Conservation (phyloP, 2,888 invertebrate genomes). For the Nasonia oneida region DNA sequence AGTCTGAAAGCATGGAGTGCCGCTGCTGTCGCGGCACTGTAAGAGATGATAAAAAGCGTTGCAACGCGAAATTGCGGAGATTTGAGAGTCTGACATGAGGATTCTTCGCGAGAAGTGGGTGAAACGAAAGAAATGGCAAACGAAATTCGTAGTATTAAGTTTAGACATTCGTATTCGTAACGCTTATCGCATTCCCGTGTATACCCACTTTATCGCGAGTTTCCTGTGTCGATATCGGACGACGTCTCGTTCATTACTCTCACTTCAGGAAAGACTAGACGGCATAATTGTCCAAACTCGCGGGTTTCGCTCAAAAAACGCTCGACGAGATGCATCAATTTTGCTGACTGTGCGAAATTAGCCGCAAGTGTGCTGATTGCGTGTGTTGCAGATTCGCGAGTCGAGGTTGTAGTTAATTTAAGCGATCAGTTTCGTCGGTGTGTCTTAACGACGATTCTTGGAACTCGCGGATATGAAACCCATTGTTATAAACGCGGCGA, state of each 20-base stretch:
- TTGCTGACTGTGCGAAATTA: background rate
- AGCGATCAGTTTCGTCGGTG: constrained; percentile 27
- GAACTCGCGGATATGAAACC: constrained; percentile 23
- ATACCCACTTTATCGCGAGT: background rate
- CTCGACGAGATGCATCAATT: background rate
- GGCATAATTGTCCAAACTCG: background rate
- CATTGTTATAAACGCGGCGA: constrained; percentile 20
- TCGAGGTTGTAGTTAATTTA: constrained; percentile 39
- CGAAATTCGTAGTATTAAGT: background rate
- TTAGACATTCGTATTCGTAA: background rate
- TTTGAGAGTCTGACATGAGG: background rate
- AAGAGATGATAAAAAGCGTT: background rate
- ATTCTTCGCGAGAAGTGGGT: background rate
- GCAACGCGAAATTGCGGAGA: background rate
- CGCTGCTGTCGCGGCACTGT: background rate
- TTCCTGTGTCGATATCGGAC: background rate
- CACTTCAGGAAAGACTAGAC: background rate
- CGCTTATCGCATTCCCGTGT: background rate
- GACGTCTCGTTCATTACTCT: background rate
- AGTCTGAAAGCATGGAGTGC: background rate
- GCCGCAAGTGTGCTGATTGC: background rate
- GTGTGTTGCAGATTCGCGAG: constrained; percentile 6
- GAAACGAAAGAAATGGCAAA: background rate
- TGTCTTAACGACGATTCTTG: constrained; percentile 24
- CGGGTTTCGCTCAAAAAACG: constrained; percentile 35